Base-by-base conservation (phyloP, 1,140 invertebrate species). In the Ptiloglossa arizonensis region DNA sequence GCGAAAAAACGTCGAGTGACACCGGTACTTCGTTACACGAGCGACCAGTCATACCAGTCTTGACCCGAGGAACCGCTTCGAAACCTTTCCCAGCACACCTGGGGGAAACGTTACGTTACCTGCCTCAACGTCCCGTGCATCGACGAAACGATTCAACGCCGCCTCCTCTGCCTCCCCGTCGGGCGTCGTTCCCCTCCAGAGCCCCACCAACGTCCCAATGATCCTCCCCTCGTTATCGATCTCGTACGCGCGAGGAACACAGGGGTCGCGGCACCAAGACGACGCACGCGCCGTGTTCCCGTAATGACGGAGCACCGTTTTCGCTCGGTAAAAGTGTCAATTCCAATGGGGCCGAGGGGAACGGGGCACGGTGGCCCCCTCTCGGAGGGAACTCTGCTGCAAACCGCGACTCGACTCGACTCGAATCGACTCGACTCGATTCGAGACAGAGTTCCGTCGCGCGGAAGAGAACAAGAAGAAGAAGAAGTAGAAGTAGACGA, bases 141-240 rank as follows among this genome's bases (percentile, higher is more conserved):
- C 80, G 81, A 82, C 82, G 81, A 79, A 83, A 83, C 82, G 81
- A 83, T 83, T 83, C 82, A 73, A 68, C 54, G 44, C 46, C 41
- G 46, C 19, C 44, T 64, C 62, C 63, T n/a, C n/a, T n/a, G n/a
- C n/a, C n/a, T 74, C 66, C 57, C 60, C 48, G 50, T 27, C 56
- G 3, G n/a, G 27, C 67, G 41, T 56, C 59, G 22, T n/a, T 54
- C 24, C 27, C 63, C 17, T 19, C 35, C 57, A 9, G 59, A 41
- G 54, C 60, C 15, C 75, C 41, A 15, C 38, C 50, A 6, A 29
- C 46, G 0, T 32, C n/a, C 46, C 22, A 41, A 15, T 29, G 8
- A 22, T 15, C 52, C 59, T 44, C 56, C 57, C 48, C 69, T 44
- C 62, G 82, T 82, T 83, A 83, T 83, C 82, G 82, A 83, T 83